Percentiles rank a stretch among this genome's conserved stretches.
These are phyloP conservation scores for Xylota sylvarum DNA, from an alignment of 2,888 invertebrate genomes.

Conservation along the genomic window DNA sequence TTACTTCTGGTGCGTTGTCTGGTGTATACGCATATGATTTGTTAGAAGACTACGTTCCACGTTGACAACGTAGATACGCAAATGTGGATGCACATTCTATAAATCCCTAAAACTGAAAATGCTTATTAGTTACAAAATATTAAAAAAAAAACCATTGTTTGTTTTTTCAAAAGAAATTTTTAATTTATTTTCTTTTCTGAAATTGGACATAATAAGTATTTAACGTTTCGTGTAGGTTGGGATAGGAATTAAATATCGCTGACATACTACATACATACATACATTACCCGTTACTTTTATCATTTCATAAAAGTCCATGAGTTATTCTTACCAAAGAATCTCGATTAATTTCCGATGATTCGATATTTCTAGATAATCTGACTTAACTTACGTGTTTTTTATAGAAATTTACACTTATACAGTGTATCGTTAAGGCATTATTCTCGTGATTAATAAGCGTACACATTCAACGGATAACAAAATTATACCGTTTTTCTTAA, in stretches of 20 bases:
- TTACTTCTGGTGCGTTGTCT: too few relatives aligned
- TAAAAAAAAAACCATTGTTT: too few relatives aligned
- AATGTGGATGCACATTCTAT: too few relatives aligned
- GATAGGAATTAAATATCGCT: background rate
- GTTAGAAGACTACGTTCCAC: too few relatives aligned
- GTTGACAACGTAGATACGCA: too few relatives aligned
- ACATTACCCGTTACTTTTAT: background rate
- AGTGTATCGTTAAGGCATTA: conserved; percentile 3
- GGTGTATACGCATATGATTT: too few relatives aligned
- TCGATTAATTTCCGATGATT: background rate
- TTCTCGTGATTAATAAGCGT: conserved; percentile 5
- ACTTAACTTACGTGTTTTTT: background rate
- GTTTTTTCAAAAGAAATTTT: too few relatives aligned
- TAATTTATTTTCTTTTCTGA: too few relatives aligned
- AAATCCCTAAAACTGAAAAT: too few relatives aligned
- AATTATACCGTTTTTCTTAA: background rate
- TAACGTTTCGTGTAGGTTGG: background rate
- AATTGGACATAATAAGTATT: background rate
- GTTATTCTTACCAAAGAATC: background rate
- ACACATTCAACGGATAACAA: background rate
- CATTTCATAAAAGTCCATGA: background rate
- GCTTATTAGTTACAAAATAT: too few relatives aligned
- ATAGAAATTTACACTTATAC: background rate
- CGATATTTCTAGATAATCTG: background rate
- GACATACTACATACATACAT: background rate